Evolutionary conservation across 1,140 invertebrate genomes (phyloP), one percentile per base, ranked within the genome.

Genomic region (Anastrepha ludens): DNA sequence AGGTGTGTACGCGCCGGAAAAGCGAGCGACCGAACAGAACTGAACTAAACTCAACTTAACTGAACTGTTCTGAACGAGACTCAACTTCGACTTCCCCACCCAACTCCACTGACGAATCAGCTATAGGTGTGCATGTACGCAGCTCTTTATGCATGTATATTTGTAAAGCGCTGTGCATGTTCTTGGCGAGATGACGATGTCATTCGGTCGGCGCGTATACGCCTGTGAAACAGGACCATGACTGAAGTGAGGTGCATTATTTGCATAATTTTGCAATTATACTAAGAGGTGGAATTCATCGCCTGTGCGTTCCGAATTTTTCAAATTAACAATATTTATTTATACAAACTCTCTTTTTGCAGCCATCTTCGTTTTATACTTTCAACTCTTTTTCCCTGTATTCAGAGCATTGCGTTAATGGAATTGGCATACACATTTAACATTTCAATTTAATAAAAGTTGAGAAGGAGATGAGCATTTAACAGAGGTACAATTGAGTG

Each of bases 261-360:
- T 67, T 67, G 65, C 39, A 67, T 67, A 67, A 67, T 67, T 67
- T 67, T 67, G 65, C 65, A 67, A 67, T 67, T 67, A 67, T 67
- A 41, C 65, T 67, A 67, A 67, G 65, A 67, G 65, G 65, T 29
- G 65, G 65, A 41, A 67, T 67, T 67, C 65, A 67, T 67, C 20
- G 65, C 65, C 65, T n/a, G n/a, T 67, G 29, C 65, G 65, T 67
- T 13, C 65, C 65, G 65, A 67, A 67, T 67, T 67, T 67, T 67
- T 67, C 65, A 67, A 67, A 39, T 67, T 67, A 67, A 67, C 65
- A 67, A 67, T 67, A 67, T 67, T 67, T 67, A 67, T 67, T 67
- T 67, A 67, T 67, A 67, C 65, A 39, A 20, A 29, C 65, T 67
- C 65, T 11, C 65, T 67, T 67, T 20, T 39, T 65, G 64, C 20